phyloP scores from a whole-genome alignment of 2,113 vertebrate species.

The Fulica atra region DNA sequence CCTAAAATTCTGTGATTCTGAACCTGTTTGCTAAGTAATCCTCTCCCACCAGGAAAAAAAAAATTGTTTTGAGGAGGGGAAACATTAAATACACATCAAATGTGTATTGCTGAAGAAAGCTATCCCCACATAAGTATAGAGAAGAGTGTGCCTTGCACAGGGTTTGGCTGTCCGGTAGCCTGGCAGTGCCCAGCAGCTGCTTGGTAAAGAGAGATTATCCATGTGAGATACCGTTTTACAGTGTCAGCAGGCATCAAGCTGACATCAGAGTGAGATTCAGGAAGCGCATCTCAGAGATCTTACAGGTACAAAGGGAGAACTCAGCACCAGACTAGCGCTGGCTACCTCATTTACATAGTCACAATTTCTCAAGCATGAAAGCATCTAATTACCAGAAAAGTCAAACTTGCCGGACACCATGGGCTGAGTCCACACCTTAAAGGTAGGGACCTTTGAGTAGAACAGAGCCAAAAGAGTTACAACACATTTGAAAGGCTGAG shows the following conservation, averaged over 20 bases:
- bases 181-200: background rate
- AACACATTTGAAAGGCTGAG: background rate
- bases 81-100: background rate
- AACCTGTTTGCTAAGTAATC: background rate
- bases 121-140: background rate
- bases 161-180: background rate
- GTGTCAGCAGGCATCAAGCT: background rate
- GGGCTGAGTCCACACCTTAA: background rate
- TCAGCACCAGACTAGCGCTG: background rate
- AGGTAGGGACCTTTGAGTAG: background rate
- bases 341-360: rapidly evolving
- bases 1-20: too few relatives aligned
- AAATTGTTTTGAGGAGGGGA: background rate
- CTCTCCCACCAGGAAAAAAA: background rate
- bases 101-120: background rate
- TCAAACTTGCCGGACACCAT: background rate
- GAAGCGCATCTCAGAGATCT: rapidly evolving
- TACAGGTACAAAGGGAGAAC: background rate
- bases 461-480: background rate
- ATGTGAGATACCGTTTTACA: background rate
- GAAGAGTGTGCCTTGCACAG: background rate
- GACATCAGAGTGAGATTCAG: background rate
- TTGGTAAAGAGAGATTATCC: background rate
- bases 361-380: background rate
- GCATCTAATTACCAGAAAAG: background rate